Conservation (phyloP, 2,888 invertebrate species). For the Drosophila meridionalis region DNA sequence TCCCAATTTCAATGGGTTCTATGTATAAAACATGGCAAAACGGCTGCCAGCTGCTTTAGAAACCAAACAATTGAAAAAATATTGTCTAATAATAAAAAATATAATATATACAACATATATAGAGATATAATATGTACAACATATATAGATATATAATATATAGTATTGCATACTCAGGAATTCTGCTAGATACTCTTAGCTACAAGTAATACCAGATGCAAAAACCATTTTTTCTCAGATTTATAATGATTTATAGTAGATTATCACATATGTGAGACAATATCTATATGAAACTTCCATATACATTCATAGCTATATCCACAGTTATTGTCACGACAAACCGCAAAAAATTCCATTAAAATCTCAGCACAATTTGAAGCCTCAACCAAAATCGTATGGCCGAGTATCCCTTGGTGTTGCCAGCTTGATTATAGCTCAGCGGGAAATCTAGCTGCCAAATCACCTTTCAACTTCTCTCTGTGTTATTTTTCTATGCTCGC, state of each 20-base stretch:
- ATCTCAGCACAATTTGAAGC: not conserved
- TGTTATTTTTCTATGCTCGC: slow-evolving; percentile 29
- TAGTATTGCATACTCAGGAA: not conserved
- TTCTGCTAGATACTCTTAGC: not conserved
- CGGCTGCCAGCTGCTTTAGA: not conserved
- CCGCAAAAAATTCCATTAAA: slow-evolving; percentile 1
- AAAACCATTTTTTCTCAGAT: too few relatives aligned
- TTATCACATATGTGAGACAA: not conserved
- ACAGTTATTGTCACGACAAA: not conserved
- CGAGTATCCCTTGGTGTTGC: slow-evolving; percentile 19
- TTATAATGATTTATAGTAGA: too few relatives aligned
- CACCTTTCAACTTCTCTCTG: slow-evolving; percentile 53
- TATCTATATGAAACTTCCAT: too few relatives aligned
- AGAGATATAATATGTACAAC: not conserved
- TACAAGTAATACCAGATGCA: not conserved
- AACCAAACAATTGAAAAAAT: not conserved
- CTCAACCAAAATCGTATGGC: not conserved
- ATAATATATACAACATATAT: not conserved
- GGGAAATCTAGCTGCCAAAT: slow-evolving; percentile 59
- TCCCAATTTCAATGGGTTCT: too few relatives aligned
- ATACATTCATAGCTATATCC: not conserved
- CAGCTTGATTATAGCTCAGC: slow-evolving; percentile 41
- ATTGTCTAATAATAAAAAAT: not conserved
- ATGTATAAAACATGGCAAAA: not conserved
- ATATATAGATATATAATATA: not conserved